Conservation (phyloP, 2,113 vertebrate species). For the Catharus bicknelli region DNA sequence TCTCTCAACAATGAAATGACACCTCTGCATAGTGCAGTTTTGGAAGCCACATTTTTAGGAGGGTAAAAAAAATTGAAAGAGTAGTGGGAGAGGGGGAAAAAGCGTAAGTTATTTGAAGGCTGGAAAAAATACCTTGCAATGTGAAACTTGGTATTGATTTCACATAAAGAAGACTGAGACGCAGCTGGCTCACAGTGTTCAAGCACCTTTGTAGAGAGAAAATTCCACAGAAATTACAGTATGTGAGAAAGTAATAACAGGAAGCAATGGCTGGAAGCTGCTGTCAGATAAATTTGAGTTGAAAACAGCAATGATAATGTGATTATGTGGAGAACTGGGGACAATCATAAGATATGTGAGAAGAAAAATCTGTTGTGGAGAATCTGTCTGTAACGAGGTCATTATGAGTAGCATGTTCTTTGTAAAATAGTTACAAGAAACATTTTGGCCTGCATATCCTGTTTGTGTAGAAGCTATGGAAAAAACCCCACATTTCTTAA, state of each 20-base stretch:
- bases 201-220: neutral
- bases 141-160: neutral
- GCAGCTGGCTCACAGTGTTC: neutral
- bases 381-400: neutral
- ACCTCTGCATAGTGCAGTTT: neutral
- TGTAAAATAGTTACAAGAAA: neutral
- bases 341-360: neutral
- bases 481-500: neutral
- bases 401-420: neutral
- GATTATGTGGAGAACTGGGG: neutral
- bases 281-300: conserved; percentile 17
- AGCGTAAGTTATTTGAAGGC: neutral
- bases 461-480: conserved; percentile 16
- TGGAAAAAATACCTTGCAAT: neutral
- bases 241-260: conserved; percentile 18
- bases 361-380: conserved; percentile 35
- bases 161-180: neutral
- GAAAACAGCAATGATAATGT: neutral
- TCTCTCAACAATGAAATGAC: neutral
- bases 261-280: conserved; percentile 33
- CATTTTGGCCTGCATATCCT: neutral
- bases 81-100: neutral
- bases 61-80: neutral
- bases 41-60: neutral
- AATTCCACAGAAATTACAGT: neutral